Percentiles rank a stretch among this genome's conserved stretches.
phyloP scores from a whole-genome alignment of 2,113 vertebrate genomes.

The Sterna hirundo region DNA sequence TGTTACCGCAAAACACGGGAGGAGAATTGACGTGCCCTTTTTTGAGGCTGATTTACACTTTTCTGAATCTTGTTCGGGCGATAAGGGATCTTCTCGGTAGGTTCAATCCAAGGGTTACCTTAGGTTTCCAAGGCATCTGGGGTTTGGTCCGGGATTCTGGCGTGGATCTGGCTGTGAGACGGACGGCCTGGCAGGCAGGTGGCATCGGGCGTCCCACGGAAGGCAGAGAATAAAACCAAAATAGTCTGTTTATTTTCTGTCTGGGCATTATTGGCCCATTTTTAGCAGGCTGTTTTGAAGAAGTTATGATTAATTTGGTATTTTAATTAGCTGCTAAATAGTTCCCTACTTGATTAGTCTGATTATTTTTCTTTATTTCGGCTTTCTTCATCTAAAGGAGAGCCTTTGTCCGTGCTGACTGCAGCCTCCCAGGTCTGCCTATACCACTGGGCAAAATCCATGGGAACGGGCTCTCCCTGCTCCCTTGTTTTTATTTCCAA shows the following conservation, averaged over 20 bases:
- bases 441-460: neutral
- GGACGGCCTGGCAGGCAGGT: neutral
- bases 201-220: neutral
- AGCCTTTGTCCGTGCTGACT: neutral
- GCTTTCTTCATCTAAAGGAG: neutral
- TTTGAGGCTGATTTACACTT: neutral
- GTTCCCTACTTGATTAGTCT: neutral
- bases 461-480: neutral
- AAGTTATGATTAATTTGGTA: neutral
- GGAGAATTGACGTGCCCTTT: neutral
- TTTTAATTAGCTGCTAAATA: neutral
- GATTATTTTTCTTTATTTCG: neutral
- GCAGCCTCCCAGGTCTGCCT: neutral
- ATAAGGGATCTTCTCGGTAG: neutral
- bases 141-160: neutral
- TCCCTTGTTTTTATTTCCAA: neutral
- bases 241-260: neutral
- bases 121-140: neutral
- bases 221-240: neutral
- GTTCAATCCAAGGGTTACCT: accelerated
- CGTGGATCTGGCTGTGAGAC: accelerated
- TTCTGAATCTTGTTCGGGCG: accelerated
- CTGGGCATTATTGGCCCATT: neutral
- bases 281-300: neutral
- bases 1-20: neutral